Conservation (phyloP, 2,113 vertebrate species). For the Semnornis frantzii region DNA sequence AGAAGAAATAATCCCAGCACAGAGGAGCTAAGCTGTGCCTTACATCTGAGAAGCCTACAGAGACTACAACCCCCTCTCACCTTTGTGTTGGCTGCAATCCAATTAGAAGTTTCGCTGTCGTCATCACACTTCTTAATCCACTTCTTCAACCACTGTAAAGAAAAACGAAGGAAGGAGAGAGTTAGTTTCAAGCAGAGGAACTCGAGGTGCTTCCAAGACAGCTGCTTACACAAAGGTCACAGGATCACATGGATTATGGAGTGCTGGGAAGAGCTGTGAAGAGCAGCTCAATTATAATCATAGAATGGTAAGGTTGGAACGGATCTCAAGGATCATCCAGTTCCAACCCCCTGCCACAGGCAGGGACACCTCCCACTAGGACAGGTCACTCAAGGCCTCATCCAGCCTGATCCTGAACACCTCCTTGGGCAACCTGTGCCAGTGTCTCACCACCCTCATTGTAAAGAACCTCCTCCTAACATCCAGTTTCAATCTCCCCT, state of each 20-base stretch:
- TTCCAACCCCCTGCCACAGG: too few species aligned
- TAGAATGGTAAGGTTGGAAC: too few species aligned
- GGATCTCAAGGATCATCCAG: too few species aligned
- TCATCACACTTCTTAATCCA: constrained; percentile 99
- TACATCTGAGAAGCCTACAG: neutral
- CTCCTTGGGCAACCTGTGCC: too few species aligned
- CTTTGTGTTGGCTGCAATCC: constrained; percentile 99
- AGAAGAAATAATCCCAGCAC: neutral
- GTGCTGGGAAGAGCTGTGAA: too few species aligned
- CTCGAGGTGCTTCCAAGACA: neutral
- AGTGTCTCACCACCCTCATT: too few species aligned
- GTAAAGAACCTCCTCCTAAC: too few species aligned
- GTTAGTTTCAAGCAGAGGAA: neutral
- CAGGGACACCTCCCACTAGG: too few species aligned
- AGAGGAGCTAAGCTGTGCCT: neutral
- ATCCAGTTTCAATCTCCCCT: too few species aligned
- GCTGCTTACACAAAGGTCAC: neutral
- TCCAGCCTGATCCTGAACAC: too few species aligned
- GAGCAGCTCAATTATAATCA: too few species aligned
- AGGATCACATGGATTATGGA: neutral
- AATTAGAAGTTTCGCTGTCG: constrained; percentile 99
- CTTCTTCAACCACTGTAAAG: constrained; percentile 94
- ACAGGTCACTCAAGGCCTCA: too few species aligned
- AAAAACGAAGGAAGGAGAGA: neutral
- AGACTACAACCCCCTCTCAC: constrained; percentile 64